Percentiles rank a stretch among this genome's conserved stretches.
Evolutionary conservation across 1,140 invertebrate species (phyloP).

Genomic region (Euura saliciscinereae): DNA sequence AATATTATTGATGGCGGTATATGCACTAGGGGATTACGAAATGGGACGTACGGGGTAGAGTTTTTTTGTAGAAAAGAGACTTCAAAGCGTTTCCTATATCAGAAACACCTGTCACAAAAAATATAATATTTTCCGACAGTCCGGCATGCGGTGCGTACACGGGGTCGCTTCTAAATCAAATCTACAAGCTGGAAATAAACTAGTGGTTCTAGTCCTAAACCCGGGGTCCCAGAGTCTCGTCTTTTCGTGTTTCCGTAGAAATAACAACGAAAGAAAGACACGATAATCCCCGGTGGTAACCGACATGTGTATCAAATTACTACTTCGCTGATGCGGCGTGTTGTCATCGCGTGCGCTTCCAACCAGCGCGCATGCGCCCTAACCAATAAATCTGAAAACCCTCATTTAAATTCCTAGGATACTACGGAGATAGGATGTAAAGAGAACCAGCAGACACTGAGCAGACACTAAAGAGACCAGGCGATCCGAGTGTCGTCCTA

Average conservation of each 20-base stretch:
- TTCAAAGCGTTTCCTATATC: conserved; percentile 8
- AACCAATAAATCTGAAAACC: background rate
- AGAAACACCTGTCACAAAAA: conserved; percentile 8
- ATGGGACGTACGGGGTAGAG: background rate
- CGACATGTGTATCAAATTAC: conserved; percentile 8
- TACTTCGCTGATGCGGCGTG: background rate
- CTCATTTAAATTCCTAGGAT: conserved; percentile 13
- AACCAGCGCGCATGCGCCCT: conserved; percentile 1
- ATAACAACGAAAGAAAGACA: background rate
- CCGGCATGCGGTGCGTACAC: background rate
- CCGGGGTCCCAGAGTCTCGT: background rate
- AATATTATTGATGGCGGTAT: background rate
- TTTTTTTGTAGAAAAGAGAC: background rate
- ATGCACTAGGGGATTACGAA: conserved; percentile 1
- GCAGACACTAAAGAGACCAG: no score
- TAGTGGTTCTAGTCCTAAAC: conserved; percentile 3
- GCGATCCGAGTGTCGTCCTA: no score
- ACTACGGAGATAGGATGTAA: background rate
- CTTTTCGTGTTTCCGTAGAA: background rate
- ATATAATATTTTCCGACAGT: conserved; percentile 1
- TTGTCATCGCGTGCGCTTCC: background rate
- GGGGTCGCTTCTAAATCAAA: conserved; percentile 5
- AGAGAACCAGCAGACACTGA: background rate
- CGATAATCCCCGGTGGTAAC: conserved; percentile 1
- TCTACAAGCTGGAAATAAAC: background rate